Evolutionary conservation across 2,797 vertebrate genomes (phyloP).

Genomic region (Paguma larvata): DNA sequence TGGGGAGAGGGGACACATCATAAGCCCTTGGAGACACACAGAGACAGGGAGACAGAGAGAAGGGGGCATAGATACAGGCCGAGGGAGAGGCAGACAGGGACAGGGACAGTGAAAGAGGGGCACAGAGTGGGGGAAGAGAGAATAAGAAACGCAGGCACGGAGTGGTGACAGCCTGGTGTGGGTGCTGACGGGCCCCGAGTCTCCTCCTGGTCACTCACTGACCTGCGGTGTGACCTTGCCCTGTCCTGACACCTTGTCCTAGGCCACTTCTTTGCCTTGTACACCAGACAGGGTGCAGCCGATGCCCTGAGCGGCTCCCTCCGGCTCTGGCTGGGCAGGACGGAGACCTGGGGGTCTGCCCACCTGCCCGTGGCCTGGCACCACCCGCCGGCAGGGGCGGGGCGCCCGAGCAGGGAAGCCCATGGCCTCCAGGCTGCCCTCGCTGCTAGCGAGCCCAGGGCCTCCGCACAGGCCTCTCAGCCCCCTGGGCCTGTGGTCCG

Average conservation of each 20-base stretch:
- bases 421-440: not conserved
- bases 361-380: not conserved
- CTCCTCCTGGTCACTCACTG: not conserved
- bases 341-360: not conserved
- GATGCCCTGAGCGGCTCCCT: not conserved
- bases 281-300: too few species aligned
- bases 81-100: not conserved
- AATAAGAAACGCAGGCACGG: not conserved
- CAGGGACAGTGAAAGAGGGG: not conserved
- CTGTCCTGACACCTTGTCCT: not conserved
- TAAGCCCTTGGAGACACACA: not conserved
- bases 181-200: not conserved
- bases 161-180: accelerated
- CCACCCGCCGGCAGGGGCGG: accelerated
- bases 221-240: not conserved
- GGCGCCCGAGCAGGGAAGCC: not conserved
- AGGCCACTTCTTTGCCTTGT: not conserved
- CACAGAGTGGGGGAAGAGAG: accelerated
- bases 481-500: not conserved
- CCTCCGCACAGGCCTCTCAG: not conserved
- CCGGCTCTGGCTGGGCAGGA: not conserved
- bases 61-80: not conserved
- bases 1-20: not conserved
- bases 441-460: not conserved
- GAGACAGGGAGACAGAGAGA: not conserved